Base-by-base conservation (phyloP, 2,113 vertebrate genomes). In the Cyprinodon variegatus region DNA sequence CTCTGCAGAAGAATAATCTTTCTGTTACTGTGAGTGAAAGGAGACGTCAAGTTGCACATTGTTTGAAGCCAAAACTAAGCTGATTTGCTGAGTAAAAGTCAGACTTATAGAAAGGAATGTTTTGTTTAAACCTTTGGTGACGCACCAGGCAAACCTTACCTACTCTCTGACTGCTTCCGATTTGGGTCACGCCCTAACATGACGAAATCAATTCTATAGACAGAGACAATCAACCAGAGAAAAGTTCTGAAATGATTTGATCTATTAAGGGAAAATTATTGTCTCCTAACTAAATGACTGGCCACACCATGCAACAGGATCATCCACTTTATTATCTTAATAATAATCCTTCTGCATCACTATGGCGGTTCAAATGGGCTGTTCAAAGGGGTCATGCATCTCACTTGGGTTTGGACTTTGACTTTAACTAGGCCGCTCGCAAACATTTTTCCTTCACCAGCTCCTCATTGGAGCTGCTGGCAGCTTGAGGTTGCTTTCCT, bases 1-100 rank as follows among this genome's bases (percentile, higher is more conserved):
- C 87, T 89, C 82, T 87, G 78, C 88, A 92, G 82, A 90, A 94
- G 84, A 87, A 83, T 68, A 74, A 89, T 84, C 87, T 90, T 87
- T 91, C 76, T 91, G 82, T 85, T 60, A 61, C 65, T 79, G 78
- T 69, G 74, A 83, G 77, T 86, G 73, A 81, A 70, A 82, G 70
- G 74, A 75, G 70, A 71, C 65, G 68, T 81, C 62, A 61, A 68
- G 64, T 66, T 76, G 74, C 87, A 67, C 10, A 15, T 12, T 66
- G 71, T n/a, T 45, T 37, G 43, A 39, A 15, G 39, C 17, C 4
- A 11, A 45, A 13, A 22, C 14, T 12, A 14, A 40, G 38, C 3
- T 20, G 7, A 15, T 41, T 64, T 40, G 37, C 15, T 14, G 4
- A 43, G 39, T 4, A 4, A 15, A 41, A 43, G 4, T 64, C 13